These are phyloP conservation scores for Microtus oregoni DNA, from an alignment of 2,113 vertebrate genomes.

Conservation along the genomic window DNA sequence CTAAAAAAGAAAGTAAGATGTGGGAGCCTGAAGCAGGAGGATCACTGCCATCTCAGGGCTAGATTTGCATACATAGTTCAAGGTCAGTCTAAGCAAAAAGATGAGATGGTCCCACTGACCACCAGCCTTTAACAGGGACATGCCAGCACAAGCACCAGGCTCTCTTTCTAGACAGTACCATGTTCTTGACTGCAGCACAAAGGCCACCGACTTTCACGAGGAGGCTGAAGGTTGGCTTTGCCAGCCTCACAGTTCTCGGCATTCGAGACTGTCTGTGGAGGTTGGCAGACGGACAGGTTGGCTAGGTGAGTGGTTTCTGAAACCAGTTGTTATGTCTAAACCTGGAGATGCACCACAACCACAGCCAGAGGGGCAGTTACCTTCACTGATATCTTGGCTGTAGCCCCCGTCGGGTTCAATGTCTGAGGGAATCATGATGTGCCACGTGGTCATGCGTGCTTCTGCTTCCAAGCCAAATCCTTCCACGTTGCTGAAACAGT, in stretches of 20 bases:
- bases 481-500: slow-evolving; percentile 92
- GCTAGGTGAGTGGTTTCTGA: background rate
- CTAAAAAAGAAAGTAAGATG: background rate
- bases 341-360: background rate
- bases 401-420: slow-evolving; percentile 92
- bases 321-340: background rate
- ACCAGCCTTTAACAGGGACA: background rate
- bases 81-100: background rate
- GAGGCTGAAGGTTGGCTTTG: background rate
- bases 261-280: too few relatives aligned
- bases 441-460: slow-evolving; percentile 99
- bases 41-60: background rate
- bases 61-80: background rate
- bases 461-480: slow-evolving; percentile 99
- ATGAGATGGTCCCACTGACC: background rate
- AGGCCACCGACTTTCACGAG: background rate
- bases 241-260: background rate
- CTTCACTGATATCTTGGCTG: slow-evolving; percentile 97
- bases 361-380: slow-evolving; percentile 79
- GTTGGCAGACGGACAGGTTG: background rate
- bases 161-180: background rate
- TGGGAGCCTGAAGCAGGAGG: background rate
- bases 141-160: background rate
- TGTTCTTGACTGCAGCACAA: background rate
- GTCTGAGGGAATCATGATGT: slow-evolving; percentile 96